Evolutionary conservation across 2,797 vertebrate genomes (phyloP).

Genomic region (Coracias cyanogaster): DNA sequence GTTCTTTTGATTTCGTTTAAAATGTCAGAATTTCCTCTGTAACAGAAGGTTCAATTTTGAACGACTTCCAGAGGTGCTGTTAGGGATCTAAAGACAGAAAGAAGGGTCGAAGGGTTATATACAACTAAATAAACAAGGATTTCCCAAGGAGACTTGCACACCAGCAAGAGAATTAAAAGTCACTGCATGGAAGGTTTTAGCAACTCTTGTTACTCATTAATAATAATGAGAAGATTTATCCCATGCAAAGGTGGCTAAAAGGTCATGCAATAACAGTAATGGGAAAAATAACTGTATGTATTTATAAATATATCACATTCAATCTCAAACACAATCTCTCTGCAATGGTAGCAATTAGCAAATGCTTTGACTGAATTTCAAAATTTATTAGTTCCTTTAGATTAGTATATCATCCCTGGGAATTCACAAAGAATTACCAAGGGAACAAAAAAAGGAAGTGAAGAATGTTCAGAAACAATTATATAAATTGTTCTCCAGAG

Average conservation of each 20-base stretch:
- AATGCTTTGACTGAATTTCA: neutral
- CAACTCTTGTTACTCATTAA: neutral
- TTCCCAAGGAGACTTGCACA: neutral
- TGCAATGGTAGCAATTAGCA: neutral
- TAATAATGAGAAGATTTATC: conserved; percentile 5
- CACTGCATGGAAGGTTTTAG: neutral
- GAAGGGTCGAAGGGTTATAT: conserved; percentile 5
- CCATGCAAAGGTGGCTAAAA: neutral
- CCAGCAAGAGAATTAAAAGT: neutral
- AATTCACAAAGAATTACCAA: neutral
- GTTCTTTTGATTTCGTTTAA: neutral
- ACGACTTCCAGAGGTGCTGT: neutral
- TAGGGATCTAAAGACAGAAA: neutral
- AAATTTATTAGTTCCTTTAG: neutral
- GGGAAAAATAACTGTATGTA: neutral
- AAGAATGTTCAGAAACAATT: neutral
- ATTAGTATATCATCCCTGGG: neutral
- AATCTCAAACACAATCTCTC: neutral
- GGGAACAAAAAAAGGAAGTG: neutral
- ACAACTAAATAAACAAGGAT: neutral
- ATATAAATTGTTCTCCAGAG: neutral
- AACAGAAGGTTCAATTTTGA: neutral
- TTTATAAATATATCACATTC: conserved; percentile 9
- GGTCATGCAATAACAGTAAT: neutral
- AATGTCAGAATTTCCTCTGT: neutral